phyloP scores from a whole-genome alignment of 2,888 invertebrate species.

The Oscheius sp. region DNA sequence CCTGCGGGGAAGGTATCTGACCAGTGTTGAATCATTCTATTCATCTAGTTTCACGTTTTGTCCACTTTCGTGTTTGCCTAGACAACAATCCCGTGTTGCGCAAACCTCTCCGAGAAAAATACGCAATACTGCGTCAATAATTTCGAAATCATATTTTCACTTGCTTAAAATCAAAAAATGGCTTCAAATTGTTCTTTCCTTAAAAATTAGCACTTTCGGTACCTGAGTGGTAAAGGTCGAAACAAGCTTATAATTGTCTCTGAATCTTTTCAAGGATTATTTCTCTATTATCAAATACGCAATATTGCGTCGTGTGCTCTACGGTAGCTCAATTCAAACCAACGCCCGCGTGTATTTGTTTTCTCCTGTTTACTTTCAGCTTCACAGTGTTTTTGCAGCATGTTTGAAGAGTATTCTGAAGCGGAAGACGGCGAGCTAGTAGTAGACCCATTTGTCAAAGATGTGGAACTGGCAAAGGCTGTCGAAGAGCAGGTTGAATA shows the following conservation, averaged over 20 bases:
- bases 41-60: no score
- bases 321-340: neutral
- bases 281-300: neutral
- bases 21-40: no score
- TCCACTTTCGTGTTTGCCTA: no score
- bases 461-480: conserved; percentile 9
- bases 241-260: no score
- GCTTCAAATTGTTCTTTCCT: no score
- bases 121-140: conserved; percentile 4
- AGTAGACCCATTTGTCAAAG: conserved; percentile 18
- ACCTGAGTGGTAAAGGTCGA: no score
- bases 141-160: no score
- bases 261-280: no score
- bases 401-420: neutral
- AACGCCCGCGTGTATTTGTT: neutral
- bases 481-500: conserved; percentile 9
- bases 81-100: no score
- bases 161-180: no score
- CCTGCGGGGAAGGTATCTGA: no score
- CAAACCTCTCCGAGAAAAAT: neutral
- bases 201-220: no score
- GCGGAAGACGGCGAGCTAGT: neutral
- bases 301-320: neutral
- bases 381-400: neutral
- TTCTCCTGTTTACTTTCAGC: neutral